Conservation (phyloP, 1,140 invertebrate species). For the Drosophila nigrodunni region DNA sequence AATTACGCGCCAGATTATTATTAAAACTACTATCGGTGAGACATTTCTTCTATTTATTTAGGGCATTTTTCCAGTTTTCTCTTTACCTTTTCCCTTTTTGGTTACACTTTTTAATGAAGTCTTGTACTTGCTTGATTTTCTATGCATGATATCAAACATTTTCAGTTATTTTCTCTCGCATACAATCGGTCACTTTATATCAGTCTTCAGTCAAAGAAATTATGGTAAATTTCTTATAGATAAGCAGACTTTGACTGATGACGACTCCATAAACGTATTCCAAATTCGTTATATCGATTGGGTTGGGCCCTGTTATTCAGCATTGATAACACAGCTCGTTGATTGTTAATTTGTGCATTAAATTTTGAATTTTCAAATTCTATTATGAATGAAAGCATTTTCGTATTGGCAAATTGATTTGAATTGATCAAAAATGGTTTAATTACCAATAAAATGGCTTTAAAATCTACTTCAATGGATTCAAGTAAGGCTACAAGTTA, state of each 20-base stretch:
- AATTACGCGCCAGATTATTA: slow-evolving; percentile 60
- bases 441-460: neutral
- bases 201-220: slow-evolving; percentile 28
- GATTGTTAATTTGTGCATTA: slow-evolving; percentile 51
- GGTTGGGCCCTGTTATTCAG: slow-evolving; percentile 15
- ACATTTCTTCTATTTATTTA: slow-evolving; percentile 55
- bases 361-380: slow-evolving; percentile 23
- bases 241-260: slow-evolving; percentile 52
- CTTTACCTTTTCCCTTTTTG: neutral
- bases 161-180: neutral
- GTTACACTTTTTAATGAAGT: slow-evolving; percentile 41
- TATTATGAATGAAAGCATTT: slow-evolving; percentile 30
- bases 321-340: slow-evolving; percentile 35
- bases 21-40: slow-evolving; percentile 33
- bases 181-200: slow-evolving; percentile 55
- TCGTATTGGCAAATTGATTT: neutral
- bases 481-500: neutral
- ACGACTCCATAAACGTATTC: slow-evolving; percentile 17
- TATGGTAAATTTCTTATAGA: slow-evolving; percentile 50
- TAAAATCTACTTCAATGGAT: neutral
- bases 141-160: slow-evolving; percentile 44
- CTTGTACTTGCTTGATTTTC: slow-evolving; percentile 42
- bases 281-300: slow-evolving; percentile 30
- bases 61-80: slow-evolving; percentile 27
- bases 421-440: too few species aligned